phyloP scores from a whole-genome alignment of 92 coral and sea anemone species.

The Epizoanthus stellaris region DNA sequence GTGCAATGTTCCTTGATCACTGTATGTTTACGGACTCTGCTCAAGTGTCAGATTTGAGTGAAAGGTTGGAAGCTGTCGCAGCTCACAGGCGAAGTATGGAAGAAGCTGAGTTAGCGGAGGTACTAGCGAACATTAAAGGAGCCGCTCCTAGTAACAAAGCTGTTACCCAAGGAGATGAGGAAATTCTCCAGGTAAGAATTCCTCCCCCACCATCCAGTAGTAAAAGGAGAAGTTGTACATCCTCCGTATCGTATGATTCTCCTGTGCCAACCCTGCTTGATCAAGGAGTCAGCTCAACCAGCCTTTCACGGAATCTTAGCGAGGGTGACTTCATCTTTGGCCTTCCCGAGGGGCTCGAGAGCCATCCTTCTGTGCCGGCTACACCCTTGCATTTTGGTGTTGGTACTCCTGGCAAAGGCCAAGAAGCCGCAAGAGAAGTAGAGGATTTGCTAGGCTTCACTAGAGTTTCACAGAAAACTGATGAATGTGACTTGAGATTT shows the following conservation, averaged over 20 bases:
- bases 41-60: slow-evolving; percentile 55
- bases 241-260: slow-evolving; percentile 35
- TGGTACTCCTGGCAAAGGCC: slow-evolving; percentile 1
- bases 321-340: slow-evolving; percentile 23
- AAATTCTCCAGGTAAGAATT: slow-evolving; percentile 24
- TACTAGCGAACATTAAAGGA: slow-evolving; percentile 42
- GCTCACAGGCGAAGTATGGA: slow-evolving; percentile 63
- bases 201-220: slow-evolving; percentile 47
- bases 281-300: slow-evolving; percentile 25
- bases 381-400: background rate
- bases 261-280: slow-evolving; percentile 26
- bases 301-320: slow-evolving; percentile 13
- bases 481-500: background rate
- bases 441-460: background rate
- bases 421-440: background rate
- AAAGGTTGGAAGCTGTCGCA: slow-evolving; percentile 79
- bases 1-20: slow-evolving; percentile 24
- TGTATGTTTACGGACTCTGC: slow-evolving; percentile 42
- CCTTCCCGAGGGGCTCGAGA: background rate
- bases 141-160: background rate
- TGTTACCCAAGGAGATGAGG: slow-evolving; percentile 26
- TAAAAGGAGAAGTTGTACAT: slow-evolving; percentile 36
- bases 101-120: slow-evolving; percentile 57
- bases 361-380: background rate
- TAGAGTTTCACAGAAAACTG: background rate